Evolutionary conservation across 2,113 vertebrate species (phyloP).

Genomic region (Stictonetta naevosa): DNA sequence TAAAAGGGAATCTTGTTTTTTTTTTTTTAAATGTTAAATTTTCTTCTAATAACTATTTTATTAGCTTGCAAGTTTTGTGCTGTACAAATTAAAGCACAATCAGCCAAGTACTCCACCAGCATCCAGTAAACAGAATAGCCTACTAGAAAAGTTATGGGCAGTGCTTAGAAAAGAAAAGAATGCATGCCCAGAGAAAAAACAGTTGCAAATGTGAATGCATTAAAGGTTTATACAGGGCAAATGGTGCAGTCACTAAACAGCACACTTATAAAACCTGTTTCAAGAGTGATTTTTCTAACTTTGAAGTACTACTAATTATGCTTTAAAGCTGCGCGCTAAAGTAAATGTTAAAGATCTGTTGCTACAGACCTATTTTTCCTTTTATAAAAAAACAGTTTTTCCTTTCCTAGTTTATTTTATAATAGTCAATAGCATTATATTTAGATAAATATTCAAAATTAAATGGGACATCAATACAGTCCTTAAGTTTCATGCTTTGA

Average conservation of each 20-base stretch:
- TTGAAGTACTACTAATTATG: not conserved
- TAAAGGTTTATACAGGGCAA: not conserved
- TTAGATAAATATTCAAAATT: not conserved
- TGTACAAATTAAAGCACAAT: not conserved
- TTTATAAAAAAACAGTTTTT: not conserved
- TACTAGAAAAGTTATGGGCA: not conserved
- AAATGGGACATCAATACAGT: not conserved
- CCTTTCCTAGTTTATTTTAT: not conserved
- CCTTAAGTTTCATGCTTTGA: constrained; percentile 41
- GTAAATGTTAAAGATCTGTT: not conserved
- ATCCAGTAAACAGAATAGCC: not conserved
- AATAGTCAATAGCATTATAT: not conserved
- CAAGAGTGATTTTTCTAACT: not conserved
- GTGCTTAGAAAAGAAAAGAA: not conserved
- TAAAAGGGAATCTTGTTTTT: not conserved
- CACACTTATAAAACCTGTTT: not conserved
- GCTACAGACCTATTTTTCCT: not conserved
- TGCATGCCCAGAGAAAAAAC: not conserved
- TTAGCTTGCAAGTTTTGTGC: not conserved
- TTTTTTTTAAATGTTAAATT: not conserved
- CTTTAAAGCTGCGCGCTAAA: not conserved
- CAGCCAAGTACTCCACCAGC: not conserved
- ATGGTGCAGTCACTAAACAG: not conserved
- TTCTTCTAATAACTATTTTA: not conserved
- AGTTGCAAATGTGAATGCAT: not conserved